These are phyloP conservation scores for Mola mola DNA, from an alignment of 2,113 vertebrate species.

Conservation along the genomic window DNA sequence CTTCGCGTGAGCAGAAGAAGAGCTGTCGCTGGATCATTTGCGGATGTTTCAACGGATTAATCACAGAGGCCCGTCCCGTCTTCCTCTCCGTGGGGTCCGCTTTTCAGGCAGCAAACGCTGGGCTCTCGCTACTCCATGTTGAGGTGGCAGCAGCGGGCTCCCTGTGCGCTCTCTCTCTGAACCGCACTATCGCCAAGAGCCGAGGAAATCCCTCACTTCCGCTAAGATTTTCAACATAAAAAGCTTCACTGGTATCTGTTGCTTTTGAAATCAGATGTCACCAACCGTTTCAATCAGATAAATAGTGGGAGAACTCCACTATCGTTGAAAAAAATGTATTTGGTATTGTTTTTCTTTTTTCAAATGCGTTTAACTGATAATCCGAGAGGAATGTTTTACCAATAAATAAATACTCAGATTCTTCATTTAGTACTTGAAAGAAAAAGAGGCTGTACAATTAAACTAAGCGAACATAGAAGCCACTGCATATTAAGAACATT, in stretches of 20 bases:
- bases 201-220: conserved; percentile 11
- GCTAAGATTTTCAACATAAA: conserved; percentile 48
- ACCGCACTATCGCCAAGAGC: conserved; percentile 14
- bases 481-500: too few relatives aligned
- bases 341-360: too few relatives aligned
- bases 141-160: conserved; percentile 79
- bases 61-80: conserved; percentile 14
- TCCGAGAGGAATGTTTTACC: too few relatives aligned
- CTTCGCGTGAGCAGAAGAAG: conserved; percentile 17
- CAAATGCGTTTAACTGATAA: too few relatives aligned
- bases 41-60: not conserved
- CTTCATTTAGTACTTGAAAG: too few relatives aligned
- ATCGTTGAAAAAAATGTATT: too few relatives aligned
- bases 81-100: conserved; percentile 50
- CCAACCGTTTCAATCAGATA: too few relatives aligned
- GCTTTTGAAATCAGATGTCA: too few relatives aligned
- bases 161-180: conserved; percentile 53
- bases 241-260: not conserved
- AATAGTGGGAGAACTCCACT: too few relatives aligned
- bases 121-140: conserved; percentile 81
- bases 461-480: too few relatives aligned
- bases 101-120: conserved; percentile 33
- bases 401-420: too few relatives aligned
- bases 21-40: conserved; percentile 49
- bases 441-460: too few relatives aligned